Evolutionary conservation across 2,113 vertebrate genomes (phyloP).

Genomic region (Syngnathus typhle): DNA sequence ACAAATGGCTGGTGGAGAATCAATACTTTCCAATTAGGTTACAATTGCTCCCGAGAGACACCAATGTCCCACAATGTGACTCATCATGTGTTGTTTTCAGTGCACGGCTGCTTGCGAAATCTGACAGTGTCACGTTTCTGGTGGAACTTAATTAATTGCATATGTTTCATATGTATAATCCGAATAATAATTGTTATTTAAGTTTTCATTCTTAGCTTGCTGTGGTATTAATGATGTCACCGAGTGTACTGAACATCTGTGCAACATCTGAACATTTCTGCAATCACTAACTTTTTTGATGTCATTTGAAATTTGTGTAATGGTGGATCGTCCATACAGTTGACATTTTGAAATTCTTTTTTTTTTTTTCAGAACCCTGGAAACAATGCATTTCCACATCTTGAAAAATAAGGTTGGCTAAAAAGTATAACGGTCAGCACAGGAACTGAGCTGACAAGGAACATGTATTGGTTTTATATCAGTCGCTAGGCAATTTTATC

Average conservation of each 20-base stretch:
- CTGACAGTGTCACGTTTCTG: not conserved
- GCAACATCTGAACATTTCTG: not conserved
- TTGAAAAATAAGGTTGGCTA: too few species aligned
- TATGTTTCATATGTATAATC: not conserved
- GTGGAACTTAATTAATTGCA: not conserved
- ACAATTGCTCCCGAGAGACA: slow-evolving; percentile 38
- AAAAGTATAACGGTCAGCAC: too few species aligned
- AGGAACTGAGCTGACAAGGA: too few species aligned
- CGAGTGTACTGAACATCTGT: not conserved
- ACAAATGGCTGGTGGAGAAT: slow-evolving; percentile 39
- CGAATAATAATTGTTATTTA: not conserved
- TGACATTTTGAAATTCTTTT: too few species aligned
- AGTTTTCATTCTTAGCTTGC: not conserved
- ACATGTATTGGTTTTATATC: too few species aligned
- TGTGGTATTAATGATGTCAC: not conserved
- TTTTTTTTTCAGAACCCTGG: too few species aligned
- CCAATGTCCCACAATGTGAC: slow-evolving; percentile 8
- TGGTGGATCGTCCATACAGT: too few species aligned
- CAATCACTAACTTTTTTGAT: not conserved
- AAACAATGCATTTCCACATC: too few species aligned
- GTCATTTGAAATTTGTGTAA: not conserved
- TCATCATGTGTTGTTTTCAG: slow-evolving; percentile 28
- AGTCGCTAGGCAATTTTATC: too few species aligned
- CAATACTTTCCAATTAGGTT: slow-evolving; percentile 55
- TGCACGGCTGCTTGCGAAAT: not conserved